phyloP scores from a whole-genome alignment of 1,140 invertebrate genomes.

The Bombus sylvicola region DNA sequence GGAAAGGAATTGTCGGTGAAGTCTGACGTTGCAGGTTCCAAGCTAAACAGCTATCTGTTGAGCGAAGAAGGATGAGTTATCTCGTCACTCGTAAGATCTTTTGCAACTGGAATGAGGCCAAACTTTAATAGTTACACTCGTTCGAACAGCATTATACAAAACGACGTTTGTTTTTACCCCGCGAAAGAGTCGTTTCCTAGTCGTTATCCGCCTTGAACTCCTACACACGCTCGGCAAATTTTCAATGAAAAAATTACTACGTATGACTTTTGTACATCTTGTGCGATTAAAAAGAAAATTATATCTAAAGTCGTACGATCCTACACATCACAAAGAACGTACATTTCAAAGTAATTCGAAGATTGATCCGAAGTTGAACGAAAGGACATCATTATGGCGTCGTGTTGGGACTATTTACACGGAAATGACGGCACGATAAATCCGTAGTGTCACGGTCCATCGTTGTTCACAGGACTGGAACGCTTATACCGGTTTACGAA shows the following conservation, averaged over 20 bases:
- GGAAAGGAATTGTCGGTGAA: neutral
- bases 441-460: slow-evolving; percentile 65
- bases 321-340: no score
- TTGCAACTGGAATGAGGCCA: slow-evolving; percentile 48
- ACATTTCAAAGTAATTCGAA: neutral
- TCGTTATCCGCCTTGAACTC: neutral
- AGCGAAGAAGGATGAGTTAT: slow-evolving; percentile 24
- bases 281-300: neutral
- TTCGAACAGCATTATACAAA: slow-evolving; percentile 24
- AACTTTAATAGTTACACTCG: slow-evolving; percentile 45
- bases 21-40: neutral
- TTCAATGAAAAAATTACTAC: neutral
- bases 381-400: slow-evolving; percentile 30
- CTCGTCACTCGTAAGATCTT: slow-evolving; percentile 32
- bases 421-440: slow-evolving; percentile 68
- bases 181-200: neutral
- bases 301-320: neutral
- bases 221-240: neutral
- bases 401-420: slow-evolving; percentile 61
- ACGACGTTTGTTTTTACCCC: neutral
- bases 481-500: slow-evolving; percentile 61
- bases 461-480: slow-evolving; percentile 58
- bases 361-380: neutral
- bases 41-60: slow-evolving; percentile 3
- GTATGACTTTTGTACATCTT: no score